Conservation (phyloP, 2,888 invertebrate species). For the Cantharis flavilabris region DNA sequence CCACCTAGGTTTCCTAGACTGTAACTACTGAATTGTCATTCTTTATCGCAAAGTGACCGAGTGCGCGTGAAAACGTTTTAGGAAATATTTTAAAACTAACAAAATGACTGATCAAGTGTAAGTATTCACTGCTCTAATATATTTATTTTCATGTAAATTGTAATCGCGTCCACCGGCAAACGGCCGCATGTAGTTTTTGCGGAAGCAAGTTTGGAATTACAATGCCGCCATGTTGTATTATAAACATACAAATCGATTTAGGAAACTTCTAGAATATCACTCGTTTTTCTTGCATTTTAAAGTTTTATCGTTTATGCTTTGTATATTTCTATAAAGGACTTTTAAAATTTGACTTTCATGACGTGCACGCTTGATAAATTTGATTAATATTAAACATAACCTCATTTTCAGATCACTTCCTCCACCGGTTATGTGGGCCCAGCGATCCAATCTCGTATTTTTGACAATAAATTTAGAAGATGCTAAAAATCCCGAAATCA, state of each 20-base stretch:
- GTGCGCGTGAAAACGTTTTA: background rate
- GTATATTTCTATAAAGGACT: background rate
- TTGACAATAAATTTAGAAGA: conserved; percentile 91
- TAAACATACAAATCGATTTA: conserved; percentile 26
- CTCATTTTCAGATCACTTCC: conserved; percentile 63
- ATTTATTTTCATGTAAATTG: background rate
- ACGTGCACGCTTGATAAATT: background rate
- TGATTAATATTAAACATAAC: conserved; percentile 32
- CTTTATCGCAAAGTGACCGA: background rate
- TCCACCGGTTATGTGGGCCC: conserved; percentile 93
- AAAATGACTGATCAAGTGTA: conserved; percentile 31
- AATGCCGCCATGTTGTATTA: conserved; percentile 24
- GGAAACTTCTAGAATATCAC: conserved; percentile 22
- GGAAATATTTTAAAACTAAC: conserved; percentile 7
- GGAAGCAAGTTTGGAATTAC: conserved; percentile 14
- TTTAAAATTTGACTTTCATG: background rate
- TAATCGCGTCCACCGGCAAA: background rate
- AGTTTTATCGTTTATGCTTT: background rate
- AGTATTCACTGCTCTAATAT: conserved; percentile 1
- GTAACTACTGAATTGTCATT: background rate
- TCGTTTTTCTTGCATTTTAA: background rate
- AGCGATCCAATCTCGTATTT: conserved; percentile 79
- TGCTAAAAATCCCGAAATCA: conserved; percentile 82
- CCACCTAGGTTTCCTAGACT: background rate
- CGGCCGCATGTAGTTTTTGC: background rate